These are phyloP conservation scores for Drosophila merina DNA, from an alignment of 2,888 invertebrate species.

Conservation along the genomic window DNA sequence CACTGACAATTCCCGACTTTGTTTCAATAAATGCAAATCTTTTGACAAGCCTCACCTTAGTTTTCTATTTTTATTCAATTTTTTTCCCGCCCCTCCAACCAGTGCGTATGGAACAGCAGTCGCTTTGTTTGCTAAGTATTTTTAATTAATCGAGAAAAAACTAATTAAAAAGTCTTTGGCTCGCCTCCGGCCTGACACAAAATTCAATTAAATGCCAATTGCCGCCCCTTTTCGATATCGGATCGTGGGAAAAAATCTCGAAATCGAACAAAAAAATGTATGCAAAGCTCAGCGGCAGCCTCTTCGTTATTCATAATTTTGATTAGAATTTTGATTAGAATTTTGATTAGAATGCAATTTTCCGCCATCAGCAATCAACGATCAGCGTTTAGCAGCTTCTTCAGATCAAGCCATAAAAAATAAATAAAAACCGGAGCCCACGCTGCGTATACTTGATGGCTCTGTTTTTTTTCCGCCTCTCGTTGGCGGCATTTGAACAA, in stretches of 20 bases:
- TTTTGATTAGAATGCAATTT: not conserved
- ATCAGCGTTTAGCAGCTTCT: not conserved
- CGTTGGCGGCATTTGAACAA: slow-evolving; percentile 15
- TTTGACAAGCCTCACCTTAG: slow-evolving; percentile 63
- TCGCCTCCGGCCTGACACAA: slow-evolving; percentile 24
- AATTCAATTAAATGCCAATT: slow-evolving; percentile 56
- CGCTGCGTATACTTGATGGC: slow-evolving; percentile 46
- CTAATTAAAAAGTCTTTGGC: slow-evolving; percentile 57
- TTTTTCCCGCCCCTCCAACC: not conserved
- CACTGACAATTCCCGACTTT: slow-evolving; percentile 50
- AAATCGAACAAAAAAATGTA: not conserved
- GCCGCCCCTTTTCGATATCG: slow-evolving; percentile 28
- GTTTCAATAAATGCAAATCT: slow-evolving; percentile 37
- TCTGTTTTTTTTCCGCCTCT: not conserved
- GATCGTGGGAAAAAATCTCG: slow-evolving; percentile 64
- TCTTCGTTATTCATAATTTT: not conserved
- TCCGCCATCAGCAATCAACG: not conserved
- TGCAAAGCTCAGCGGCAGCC: slow-evolving; percentile 5
- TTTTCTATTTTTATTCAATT: not conserved
- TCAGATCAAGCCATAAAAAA: not conserved
- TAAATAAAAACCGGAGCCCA: not conserved
- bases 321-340: not conserved
- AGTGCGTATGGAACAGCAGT: slow-evolving; percentile 14
- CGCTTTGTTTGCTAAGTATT: slow-evolving; percentile 29
- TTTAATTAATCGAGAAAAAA: slow-evolving; percentile 63